phyloP scores from a whole-genome alignment of 23 tunicate species.

The Styela clava region DNA sequence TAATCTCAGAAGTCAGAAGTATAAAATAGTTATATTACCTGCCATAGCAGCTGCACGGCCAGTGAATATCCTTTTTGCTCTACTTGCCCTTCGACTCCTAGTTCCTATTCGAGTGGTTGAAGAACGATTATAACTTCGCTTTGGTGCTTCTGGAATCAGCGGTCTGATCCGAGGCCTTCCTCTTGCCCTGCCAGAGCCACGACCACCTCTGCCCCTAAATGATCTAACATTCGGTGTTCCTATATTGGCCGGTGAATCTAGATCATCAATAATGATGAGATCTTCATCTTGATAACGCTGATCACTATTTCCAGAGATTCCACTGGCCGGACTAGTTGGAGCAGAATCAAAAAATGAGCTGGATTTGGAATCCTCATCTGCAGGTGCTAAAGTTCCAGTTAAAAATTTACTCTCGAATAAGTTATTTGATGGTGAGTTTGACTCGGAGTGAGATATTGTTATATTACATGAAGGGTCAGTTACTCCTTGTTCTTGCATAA shows the following conservation, averaged over 20 bases:
- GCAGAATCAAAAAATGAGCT: slow-evolving; percentile 16
- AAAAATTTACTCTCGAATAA: slow-evolving; percentile 9
- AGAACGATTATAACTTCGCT: not conserved
- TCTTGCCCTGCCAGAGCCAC: slow-evolving; percentile 18
- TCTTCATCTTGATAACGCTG: slow-evolving; percentile 7
- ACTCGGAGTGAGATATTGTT: slow-evolving; percentile 9
- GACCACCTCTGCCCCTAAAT: not conserved
- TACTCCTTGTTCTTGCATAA: slow-evolving; percentile 3
- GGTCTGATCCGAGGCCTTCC: slow-evolving; percentile 46
- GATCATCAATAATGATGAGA: slow-evolving; percentile 33
- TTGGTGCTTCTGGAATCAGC: slow-evolving; percentile 21
- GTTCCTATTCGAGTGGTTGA: not conserved
- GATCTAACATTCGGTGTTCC: too few relatives aligned
- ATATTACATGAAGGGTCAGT: slow-evolving; percentile 10
- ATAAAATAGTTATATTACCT: too few relatives aligned
- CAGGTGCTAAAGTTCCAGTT: not conserved
- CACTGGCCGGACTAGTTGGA: slow-evolving; percentile 23
- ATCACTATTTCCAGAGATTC: slow-evolving; percentile 15
- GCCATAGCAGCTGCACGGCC: slow-evolving; percentile 91
- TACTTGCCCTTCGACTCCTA: slow-evolving; percentile 16
- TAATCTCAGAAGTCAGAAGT: too few relatives aligned
- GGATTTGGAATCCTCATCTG: slow-evolving; percentile 4
- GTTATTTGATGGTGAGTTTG: slow-evolving; percentile 5
- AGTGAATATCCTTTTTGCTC: slow-evolving; percentile 43
- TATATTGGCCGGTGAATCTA: not conserved